Evolutionary conservation across 2,888 invertebrate species (phyloP), one percentile per base, ranked within the genome.

Genomic region (Ophion ellenae): DNA sequence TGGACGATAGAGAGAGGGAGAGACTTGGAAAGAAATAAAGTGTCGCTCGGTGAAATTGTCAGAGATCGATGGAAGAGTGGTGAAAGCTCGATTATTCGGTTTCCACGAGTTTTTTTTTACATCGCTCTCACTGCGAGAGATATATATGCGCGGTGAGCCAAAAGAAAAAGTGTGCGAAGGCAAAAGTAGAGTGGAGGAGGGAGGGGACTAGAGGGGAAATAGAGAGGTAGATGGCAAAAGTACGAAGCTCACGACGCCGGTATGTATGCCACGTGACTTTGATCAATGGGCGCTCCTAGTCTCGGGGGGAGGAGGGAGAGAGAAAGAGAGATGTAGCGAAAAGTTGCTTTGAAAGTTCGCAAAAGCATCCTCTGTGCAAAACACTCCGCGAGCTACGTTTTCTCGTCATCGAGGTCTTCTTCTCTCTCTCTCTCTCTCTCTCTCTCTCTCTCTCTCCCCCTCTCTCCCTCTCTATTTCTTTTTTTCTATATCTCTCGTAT

Each of bases 341-440:
- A 84, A 88, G 87, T 88, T 88, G 87, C 88, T 87, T 87, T 87
- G 87, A 86, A 88, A 88, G 79, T 86, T 88, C 84, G 75, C 81
- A 64, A 81, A 76, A 83, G 85, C 80, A 63, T 64, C 67, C 77
- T 78, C 77, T 81, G 70, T 66, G 81, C 64, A 74, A 83, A 81
- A 81, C 64, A 78, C 77, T 84, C 69, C 66, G 81, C 53, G 59
- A 64, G 70, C 70, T 71, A 59, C 70, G 70, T 69, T 76, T 57
- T 84, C 83, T 78, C 81, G 76, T 74, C 77, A 64, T 78, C 74
- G 74, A 78, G 77, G 70, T 75, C 61, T 70, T 67, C 61, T 67
- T 57, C 61, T 79, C 69, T 77, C 71, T 73, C 24, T 67, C n/a
- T 67, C 59, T 20, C 64, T 1, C 59, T 57, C 79, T 61, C 57